These are phyloP conservation scores for Hippotragus niger DNA, from an alignment of 2,113 vertebrate species.

Conservation along the genomic window DNA sequence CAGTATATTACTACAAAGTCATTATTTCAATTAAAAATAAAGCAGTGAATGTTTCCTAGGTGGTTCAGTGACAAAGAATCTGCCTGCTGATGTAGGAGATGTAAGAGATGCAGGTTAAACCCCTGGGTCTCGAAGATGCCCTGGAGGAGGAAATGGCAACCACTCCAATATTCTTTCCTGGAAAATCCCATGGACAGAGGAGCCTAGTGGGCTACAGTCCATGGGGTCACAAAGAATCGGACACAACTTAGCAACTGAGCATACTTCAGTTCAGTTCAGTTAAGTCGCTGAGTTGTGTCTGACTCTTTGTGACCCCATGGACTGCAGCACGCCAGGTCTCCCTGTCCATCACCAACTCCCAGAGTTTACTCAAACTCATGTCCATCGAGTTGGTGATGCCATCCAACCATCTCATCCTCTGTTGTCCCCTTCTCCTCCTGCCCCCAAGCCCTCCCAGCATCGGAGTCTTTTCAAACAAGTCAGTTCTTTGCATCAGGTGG, in stretches of 20 bases:
- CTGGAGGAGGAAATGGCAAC: not conserved
- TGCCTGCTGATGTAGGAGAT: not conserved
- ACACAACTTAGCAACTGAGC: not conserved
- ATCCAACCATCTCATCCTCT: not conserved
- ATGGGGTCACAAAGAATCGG: not conserved
- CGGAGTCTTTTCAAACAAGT: not conserved
- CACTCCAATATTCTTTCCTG: not conserved
- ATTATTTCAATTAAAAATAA: not conserved
- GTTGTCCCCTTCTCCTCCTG: not conserved
- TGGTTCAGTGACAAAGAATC: not conserved
- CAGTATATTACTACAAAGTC: not conserved
- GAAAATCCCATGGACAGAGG: not conserved
- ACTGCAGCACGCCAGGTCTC: not conserved
- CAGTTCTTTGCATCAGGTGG: not conserved
- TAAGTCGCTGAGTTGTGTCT: not conserved
- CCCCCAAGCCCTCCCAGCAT: not conserved
- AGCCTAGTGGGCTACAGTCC: not conserved
- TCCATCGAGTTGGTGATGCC: not conserved
- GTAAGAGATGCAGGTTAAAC: not conserved
- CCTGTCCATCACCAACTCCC: not conserved
- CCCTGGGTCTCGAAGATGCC: not conserved
- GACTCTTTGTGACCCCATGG: not conserved
- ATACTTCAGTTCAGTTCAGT: not conserved
- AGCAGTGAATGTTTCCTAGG: not conserved
- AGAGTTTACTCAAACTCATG: not conserved